These are phyloP conservation scores for Thalassarche chlororhynchos DNA, from an alignment of 2,113 vertebrate species.

Conservation along the genomic window DNA sequence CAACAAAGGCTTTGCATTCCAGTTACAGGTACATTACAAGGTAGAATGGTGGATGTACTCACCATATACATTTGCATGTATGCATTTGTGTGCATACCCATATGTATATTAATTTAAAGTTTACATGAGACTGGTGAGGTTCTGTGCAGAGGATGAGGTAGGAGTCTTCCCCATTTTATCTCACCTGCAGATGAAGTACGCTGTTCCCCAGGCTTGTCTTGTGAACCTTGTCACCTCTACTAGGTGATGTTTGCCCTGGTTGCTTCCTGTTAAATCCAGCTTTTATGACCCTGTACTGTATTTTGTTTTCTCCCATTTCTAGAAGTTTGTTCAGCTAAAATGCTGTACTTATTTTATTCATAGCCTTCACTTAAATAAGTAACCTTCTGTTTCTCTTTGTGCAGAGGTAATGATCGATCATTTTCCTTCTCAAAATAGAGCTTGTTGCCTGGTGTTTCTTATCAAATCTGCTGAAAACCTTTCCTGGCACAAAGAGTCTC, in stretches of 20 bases:
- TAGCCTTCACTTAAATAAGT: not conserved
- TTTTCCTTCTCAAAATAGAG: conserved; percentile 37
- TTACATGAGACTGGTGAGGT: not conserved
- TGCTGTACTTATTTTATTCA: not conserved
- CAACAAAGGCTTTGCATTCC: not conserved
- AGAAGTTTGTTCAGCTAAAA: not conserved
- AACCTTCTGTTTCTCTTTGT: conserved; percentile 3
- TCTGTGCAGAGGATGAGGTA: not conserved
- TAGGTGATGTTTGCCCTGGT: not conserved
- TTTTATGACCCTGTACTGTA: not conserved
- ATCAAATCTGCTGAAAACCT: not conserved
- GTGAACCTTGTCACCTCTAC: not conserved
- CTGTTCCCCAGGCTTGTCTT: not conserved
- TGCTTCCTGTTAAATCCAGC: not conserved
- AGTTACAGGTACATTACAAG: not conserved
- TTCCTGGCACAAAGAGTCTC: not conserved
- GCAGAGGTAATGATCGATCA: not conserved
- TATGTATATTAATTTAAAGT: not conserved
- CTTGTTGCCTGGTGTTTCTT: not conserved
- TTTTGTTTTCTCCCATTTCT: not conserved
- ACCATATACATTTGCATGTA: not conserved
- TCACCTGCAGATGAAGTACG: not conserved
- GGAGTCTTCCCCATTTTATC: not conserved
- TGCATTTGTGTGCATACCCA: not conserved
- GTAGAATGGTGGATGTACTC: not conserved